Evolutionary conservation across 2,888 invertebrate species (phyloP).

Genomic region (Synanthedon tipuliformis): DNA sequence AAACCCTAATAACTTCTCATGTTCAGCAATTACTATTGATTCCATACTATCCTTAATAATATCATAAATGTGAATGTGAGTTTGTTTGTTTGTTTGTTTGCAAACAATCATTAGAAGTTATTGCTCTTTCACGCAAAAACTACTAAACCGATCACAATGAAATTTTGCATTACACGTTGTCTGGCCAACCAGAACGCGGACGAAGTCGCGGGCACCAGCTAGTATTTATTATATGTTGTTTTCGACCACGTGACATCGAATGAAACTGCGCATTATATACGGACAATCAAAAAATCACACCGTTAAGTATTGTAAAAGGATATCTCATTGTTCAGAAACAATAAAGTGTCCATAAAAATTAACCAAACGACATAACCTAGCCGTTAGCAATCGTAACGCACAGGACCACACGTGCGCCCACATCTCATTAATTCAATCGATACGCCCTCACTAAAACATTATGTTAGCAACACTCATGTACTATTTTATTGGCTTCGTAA

Average conservation of each 20-base stretch:
- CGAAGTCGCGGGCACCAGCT: no score
- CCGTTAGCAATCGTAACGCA: constrained; percentile 43
- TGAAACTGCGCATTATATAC: constrained; percentile 15
- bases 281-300: not conserved
- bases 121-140: no score
- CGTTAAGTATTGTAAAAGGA: constrained; percentile 26
- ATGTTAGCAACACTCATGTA: constrained; percentile 42
- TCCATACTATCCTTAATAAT: no score
- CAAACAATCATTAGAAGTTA: no score
- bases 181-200: no score
- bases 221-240: not conserved
- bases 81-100: no score
- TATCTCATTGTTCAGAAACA: constrained; percentile 52
- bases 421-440: constrained; percentile 68
- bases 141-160: no score
- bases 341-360: constrained; percentile 44
- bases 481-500: constrained; percentile 42
- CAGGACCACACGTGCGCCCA: constrained; percentile 62
- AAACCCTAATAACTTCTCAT: not conserved
- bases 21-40: not conserved
- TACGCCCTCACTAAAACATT: constrained; percentile 58
- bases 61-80: no score
- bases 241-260: constrained; percentile 1
- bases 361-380: constrained; percentile 29
- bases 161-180: no score